A percentile compares a stretch with the other conserved stretches of the same genome.
These are phyloP conservation scores for Xanthorhoe spadicearia DNA, from an alignment of 2,888 invertebrate genomes.

Conservation along the genomic window DNA sequence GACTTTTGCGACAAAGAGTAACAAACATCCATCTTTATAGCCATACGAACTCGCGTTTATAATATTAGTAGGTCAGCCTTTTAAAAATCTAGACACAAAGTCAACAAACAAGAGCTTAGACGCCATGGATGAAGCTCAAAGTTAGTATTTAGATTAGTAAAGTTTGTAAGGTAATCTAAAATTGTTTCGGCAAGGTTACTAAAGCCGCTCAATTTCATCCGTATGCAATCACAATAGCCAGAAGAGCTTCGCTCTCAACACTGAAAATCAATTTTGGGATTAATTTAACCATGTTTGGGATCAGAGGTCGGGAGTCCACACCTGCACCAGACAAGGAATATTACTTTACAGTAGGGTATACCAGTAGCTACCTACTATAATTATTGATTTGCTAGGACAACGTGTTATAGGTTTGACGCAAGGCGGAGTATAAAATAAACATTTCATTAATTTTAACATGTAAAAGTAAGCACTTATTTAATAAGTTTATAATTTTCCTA, in stretches of 20 bases:
- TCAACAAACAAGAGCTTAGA: background rate
- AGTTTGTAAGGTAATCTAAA: conserved; percentile 18
- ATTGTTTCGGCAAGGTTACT: conserved; percentile 11
- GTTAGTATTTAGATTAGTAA: conserved; percentile 2
- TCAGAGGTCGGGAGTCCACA: conserved; percentile 27
- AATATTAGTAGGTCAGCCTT: no score
- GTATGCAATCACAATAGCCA: conserved; percentile 32
- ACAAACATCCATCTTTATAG: no score
- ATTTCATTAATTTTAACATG: background rate
- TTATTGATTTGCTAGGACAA: background rate
- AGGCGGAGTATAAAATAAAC: background rate
- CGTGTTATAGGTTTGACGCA: conserved; percentile 4
- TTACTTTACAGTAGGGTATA: conserved; percentile 29
- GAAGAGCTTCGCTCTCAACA: conserved; percentile 25
- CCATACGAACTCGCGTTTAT: no score
- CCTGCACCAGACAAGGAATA: conserved; percentile 32
- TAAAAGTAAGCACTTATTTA: no score
- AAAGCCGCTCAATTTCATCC: conserved; percentile 17
- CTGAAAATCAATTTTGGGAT: conserved; percentile 37
- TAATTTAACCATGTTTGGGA: conserved; percentile 33
- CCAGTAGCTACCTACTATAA: conserved; percentile 2
- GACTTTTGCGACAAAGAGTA: no score
- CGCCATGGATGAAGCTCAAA: background rate
- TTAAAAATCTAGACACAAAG: background rate
- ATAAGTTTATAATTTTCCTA: no score